Base-by-base conservation (phyloP, 2,888 invertebrate species). In the Agriotes lineatus region DNA sequence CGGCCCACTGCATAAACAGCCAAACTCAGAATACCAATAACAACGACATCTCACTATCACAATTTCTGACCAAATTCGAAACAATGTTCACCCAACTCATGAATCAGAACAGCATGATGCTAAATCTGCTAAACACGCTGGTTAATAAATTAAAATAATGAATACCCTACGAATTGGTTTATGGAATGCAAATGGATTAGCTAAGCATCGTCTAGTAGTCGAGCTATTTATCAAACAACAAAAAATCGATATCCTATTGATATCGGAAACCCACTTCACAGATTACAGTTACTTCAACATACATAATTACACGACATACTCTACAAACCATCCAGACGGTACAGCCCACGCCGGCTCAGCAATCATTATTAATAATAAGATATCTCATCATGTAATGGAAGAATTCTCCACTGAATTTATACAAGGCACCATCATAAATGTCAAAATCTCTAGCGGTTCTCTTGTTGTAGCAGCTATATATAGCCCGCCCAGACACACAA, bases 221-320 rank as follows among this genome's bases (percentile, higher is more conserved):
- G 44, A 59, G 39, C 12, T 65, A 57, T 65, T 65, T 30, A 14
- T 58, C 52, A 50, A 62, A 35, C 4, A 50, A 9, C 35, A 68
- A 4, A 1, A n/a, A 25, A 57, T 71, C 14, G 72, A 70, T 10
- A 70, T 73, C 7, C 16, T 72, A 19, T 50, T 74, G 33, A 56
- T 74, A 37, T 58, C 62, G 2, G 67, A 74, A 68, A 72, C 68
- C 1, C 68, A 71, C 18, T 71, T 72, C 16, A 74, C 72, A 58
- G 45, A 70, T 2, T 60, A 33, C 37, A 42, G 18, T 10, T 65
- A 65, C 30, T 52, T 71, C 42, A 65, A 61, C 18, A 54, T 74
- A 48, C 64, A 50, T 12, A 54, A 66, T n/a, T n/a, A n/a, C n/a
- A n/a, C n/a, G n/a, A n/a, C n/a, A n/a, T 68, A 68, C 39, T 14